Evolutionary conservation across 2,888 invertebrate species (phyloP).

Genomic region (Pherbina coryleti): DNA sequence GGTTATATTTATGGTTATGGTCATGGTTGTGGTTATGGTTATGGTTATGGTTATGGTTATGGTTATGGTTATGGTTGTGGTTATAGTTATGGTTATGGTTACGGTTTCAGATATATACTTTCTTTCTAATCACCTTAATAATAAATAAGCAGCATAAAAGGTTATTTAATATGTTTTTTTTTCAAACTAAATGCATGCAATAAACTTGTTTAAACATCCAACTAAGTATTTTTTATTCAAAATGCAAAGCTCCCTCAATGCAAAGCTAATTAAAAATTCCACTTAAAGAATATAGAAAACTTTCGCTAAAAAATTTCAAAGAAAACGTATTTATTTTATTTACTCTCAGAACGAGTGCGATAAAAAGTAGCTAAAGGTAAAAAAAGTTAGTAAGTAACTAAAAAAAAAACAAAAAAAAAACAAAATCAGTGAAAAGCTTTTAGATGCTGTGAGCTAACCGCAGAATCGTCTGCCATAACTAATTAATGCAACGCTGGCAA

Average conservation of each 20-base stretch:
- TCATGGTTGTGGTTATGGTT: too few relatives aligned
- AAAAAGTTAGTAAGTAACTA: slow-evolving; percentile 6
- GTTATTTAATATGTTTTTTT: too few relatives aligned
- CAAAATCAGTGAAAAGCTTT: slow-evolving; percentile 65
- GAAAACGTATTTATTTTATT: slow-evolving; percentile 36
- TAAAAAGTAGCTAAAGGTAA: slow-evolving; percentile 9
- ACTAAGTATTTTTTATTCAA: not conserved
- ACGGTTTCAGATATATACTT: too few relatives aligned
- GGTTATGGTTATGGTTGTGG: too few relatives aligned
- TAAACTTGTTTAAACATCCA: not conserved
- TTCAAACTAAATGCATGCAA: not conserved
- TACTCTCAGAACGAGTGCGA: slow-evolving; percentile 4
- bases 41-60: too few relatives aligned
- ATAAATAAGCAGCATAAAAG: too few relatives aligned
- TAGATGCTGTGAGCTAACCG: slow-evolving; percentile 63
- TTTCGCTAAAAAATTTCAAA: slow-evolving; percentile 28
- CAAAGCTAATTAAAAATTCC: slow-evolving; percentile 36
- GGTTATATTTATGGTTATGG: too few relatives aligned
- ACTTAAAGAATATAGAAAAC: slow-evolving; percentile 25
- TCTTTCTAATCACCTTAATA: too few relatives aligned
- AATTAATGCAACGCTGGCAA: slow-evolving; percentile 63
- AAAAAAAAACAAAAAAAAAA: slow-evolving; percentile 18
- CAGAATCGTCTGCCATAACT: slow-evolving; percentile 69
- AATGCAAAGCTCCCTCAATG: not conserved
- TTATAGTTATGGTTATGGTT: too few relatives aligned